Evolutionary conservation across 2,888 invertebrate genomes (phyloP).

Genomic region (Amiota communis): DNA sequence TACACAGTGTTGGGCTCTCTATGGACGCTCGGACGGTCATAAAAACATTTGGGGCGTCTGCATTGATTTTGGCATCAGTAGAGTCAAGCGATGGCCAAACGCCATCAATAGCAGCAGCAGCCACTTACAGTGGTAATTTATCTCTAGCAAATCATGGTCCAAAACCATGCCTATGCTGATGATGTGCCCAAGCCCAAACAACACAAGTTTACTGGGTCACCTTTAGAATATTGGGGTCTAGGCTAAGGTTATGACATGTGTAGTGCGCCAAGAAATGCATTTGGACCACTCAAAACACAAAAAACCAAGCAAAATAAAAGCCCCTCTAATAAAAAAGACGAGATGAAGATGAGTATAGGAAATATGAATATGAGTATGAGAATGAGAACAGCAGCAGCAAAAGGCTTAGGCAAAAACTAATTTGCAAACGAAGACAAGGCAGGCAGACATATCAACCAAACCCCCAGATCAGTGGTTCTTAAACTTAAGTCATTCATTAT

Average conservation of each 20-base stretch:
- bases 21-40: neutral
- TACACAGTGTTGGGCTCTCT: neutral
- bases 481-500: too few relatives aligned
- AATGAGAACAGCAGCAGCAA: neutral
- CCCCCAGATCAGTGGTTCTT: too few relatives aligned
- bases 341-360: too few relatives aligned
- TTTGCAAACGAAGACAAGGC: conserved; percentile 15
- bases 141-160: neutral
- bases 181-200: neutral
- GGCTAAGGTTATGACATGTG: conserved; percentile 64
- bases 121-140: neutral
- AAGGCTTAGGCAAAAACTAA: conserved; percentile 15
- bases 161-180: neutral
- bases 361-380: neutral
- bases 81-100: conserved; percentile 21
- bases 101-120: neutral
- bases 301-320: conserved; percentile 39
- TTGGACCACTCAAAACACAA: conserved; percentile 10
- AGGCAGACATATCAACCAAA: neutral
- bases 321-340: neutral
- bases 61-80: conserved; percentile 61
- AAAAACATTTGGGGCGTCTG: conserved; percentile 31
- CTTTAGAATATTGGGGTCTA: conserved; percentile 49
- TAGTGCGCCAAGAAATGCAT: conserved; percentile 30
- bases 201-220: conserved; percentile 22